These are phyloP conservation scores for Leptonema lineaticorne DNA, from an alignment of 1,140 invertebrate species.

Conservation along the genomic window DNA sequence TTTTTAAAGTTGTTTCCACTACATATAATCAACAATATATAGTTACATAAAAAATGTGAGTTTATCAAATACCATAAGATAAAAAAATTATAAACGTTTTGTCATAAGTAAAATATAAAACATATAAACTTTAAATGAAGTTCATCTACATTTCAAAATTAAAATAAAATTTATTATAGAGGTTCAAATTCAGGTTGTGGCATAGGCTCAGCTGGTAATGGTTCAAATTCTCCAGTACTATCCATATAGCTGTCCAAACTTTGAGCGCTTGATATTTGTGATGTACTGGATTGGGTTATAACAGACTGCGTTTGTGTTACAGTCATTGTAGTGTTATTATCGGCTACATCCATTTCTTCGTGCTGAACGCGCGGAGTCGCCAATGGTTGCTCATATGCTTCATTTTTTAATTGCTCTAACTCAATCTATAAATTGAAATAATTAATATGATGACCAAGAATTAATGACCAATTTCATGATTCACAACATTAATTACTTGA, in stretches of 20 bases:
- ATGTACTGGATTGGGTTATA: background rate
- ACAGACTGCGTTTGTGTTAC: background rate
- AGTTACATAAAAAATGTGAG: too few relatives aligned
- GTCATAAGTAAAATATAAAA: too few relatives aligned
- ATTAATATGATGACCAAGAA: too few relatives aligned
- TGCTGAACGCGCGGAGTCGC: conserved; percentile 50
- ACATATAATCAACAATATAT: too few relatives aligned
- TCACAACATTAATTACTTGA: conserved; percentile 46
- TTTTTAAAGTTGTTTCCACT: too few relatives aligned
- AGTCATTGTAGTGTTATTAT: background rate
- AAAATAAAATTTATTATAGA: conserved; percentile 43
- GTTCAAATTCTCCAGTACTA: conserved; percentile 53
- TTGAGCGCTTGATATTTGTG: background rate
- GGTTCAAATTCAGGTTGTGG: conserved; percentile 56
- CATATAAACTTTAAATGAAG: too few relatives aligned
- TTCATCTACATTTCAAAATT: too few relatives aligned
- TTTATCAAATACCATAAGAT: too few relatives aligned
- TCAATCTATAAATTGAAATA: conserved; percentile 46
- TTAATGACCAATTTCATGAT: background rate
- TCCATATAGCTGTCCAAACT: conserved; percentile 41
- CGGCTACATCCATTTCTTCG: conserved; percentile 32
- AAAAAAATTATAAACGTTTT: too few relatives aligned
- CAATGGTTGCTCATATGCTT: conserved; percentile 50
- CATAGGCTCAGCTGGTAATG: conserved; percentile 52
- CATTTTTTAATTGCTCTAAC: conserved; percentile 48